Base-by-base conservation (phyloP, 1,140 invertebrate genomes). In the Triops longicaudatus region DNA sequence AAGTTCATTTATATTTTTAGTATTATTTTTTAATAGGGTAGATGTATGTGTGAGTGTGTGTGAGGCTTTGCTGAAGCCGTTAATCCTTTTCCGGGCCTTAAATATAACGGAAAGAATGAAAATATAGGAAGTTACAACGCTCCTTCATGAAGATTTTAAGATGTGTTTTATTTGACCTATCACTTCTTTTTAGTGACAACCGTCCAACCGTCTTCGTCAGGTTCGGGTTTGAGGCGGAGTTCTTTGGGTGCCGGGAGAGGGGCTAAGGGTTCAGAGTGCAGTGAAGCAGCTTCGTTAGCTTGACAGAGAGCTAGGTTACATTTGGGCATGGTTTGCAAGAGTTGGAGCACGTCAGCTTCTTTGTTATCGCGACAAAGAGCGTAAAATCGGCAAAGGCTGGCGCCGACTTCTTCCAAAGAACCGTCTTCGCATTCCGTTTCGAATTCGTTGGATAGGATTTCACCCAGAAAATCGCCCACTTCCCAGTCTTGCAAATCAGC, bases 111-210 rank as follows among this genome's bases (percentile, higher is more conserved):
- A 37, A 37, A 37, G 7, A 37, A 37, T 37, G 31, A 37, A 37
- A 37, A 37, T 37, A 37, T 7, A 37, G 2, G 7, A 37, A 37
- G 7, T 37, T 37, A 37, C 31, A 37, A 7, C 31, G 2, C 7
- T 37, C 7, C 7, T 2, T 7, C 2, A 37, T 37, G 22, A 63
- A 63, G 0, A 14, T 12, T 63, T 44, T 44, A 11, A 1, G n/a
- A n/a, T 63, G 50, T 22, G 0, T 63, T 22, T 63, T 63, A 22
- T 17, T 74, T 79, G 91, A 63, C 31, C 28, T 28, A 22, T 77
- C 26, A 73, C 73, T 77, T 77, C 11, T 44, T 72, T 26, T 77
- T 77, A 42, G 76, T 12, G 22, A 77, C 76, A 22, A 73, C 73
- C 7, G 73, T 73, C 76, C 76, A 77, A 9, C 76, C 76, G 72